Percentiles rank a stretch among this genome's conserved stretches.
phyloP scores from a whole-genome alignment of 1,140 invertebrate genomes.

The Aphaenogaster floridana region DNA sequence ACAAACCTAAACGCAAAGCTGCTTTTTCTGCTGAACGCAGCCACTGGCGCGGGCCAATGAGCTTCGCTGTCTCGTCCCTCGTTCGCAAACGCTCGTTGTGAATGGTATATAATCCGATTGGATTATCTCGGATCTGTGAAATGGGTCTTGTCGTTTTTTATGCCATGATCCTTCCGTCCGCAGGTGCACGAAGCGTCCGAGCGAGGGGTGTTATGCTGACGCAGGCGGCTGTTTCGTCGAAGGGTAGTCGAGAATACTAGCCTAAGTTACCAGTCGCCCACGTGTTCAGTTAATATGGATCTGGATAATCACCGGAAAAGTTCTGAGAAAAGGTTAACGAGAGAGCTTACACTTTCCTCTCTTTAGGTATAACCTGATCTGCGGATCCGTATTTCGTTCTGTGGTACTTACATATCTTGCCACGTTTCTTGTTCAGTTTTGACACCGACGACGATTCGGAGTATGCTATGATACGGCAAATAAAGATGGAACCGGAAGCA shows the following conservation, averaged over 20 bases:
- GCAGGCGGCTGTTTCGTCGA: background rate
- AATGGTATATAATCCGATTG: background rate
- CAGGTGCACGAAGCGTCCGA: background rate
- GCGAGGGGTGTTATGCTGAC: background rate
- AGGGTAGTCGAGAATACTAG: background rate
- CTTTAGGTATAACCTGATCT: conserved; percentile 2
- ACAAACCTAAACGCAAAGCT: too few relatives aligned
- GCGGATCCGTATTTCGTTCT: background rate
- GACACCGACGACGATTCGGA: conserved; percentile 83
- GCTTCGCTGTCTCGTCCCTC: background rate
- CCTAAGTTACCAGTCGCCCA: background rate
- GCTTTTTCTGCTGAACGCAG: too few relatives aligned
- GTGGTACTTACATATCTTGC: background rate
- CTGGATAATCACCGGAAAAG: conserved; percentile 65
- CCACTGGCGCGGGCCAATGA: background rate
- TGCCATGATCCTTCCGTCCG: background rate
- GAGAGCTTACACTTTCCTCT: background rate
- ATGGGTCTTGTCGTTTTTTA: background rate
- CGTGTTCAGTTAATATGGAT: conserved; percentile 59
- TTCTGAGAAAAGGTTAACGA: conserved; percentile 73
- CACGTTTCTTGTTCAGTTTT: conserved; percentile 69
- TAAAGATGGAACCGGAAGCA: conserved; percentile 85
- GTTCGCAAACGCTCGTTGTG: background rate
- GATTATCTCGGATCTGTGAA: too few relatives aligned
- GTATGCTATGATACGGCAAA: conserved; percentile 82